These are phyloP conservation scores for Cyclura pinguis DNA, from an alignment of 2,797 vertebrate species.

Conservation along the genomic window DNA sequence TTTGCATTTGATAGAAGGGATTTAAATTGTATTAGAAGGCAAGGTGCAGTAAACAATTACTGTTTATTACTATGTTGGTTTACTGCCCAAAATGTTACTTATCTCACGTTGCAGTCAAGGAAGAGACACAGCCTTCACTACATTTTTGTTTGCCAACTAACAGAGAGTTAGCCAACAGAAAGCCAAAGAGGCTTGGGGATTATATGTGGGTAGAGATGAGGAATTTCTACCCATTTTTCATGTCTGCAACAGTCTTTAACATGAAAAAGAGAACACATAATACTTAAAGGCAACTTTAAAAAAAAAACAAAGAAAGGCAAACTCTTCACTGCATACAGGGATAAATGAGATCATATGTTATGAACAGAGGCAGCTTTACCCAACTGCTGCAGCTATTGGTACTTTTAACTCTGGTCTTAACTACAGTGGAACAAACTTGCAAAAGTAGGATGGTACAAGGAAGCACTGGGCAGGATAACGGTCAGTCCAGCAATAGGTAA, in stretches of 20 bases:
- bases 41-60: constrained; percentile 77
- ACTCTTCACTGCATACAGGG: not conserved
- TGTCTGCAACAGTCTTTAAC: constrained; percentile 41
- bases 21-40: constrained; percentile 73
- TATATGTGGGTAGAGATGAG: constrained; percentile 2
- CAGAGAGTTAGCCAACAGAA: constrained; percentile 50
- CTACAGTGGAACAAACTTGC: not conserved
- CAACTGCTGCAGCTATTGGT: not conserved
- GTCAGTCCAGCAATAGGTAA: not conserved
- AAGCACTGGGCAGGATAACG: not conserved
- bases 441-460: not conserved
- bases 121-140: constrained; percentile 45
- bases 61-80: constrained; percentile 71
- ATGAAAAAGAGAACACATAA: constrained; percentile 7
- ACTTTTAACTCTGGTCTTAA: not conserved
- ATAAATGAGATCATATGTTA: not conserved
- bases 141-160: constrained; percentile 47
- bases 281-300: not conserved
- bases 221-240: constrained; percentile 45
- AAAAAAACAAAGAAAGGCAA: not conserved
- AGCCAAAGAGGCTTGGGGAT: constrained; percentile 44
- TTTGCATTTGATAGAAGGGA: constrained; percentile 75
- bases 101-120: constrained; percentile 57
- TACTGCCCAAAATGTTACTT: constrained; percentile 67
- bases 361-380: not conserved